Evolutionary conservation across 2,888 invertebrate species (phyloP), one percentile per base, ranked within the genome.

Genomic region (Criorhina ranunculi): DNA sequence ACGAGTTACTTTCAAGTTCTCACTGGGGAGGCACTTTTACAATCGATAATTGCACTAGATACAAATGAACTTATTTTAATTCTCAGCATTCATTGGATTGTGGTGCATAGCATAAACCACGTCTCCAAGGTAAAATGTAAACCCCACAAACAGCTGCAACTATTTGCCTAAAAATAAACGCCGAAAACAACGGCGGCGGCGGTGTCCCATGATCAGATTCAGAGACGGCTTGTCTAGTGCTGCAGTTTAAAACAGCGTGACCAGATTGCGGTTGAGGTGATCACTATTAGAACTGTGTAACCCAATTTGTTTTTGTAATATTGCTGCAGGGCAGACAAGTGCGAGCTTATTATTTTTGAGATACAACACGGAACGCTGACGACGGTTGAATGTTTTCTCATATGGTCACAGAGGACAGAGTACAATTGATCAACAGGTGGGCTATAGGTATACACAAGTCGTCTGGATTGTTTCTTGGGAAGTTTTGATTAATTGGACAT

Each of bases 181-280:
- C 67, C 66, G 49, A 77, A 70, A 80, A 76, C 59, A 60, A 70
- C 40, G 42, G 60, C 40, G n/a, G n/a, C n/a, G n/a, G n/a, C n/a
- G n/a, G 40, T 70, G 72, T 44, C 42, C 40, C 70, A 75, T 69
- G 49, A 64, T 40, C 35, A 35, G 12, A 70, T 64, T 62, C 49
- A 35, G 53, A 69, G 85, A 80, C 79, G 70, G 80, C 37, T 64
- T 85, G 75, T 80, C 85, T 75, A 59, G 79, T 57, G 51, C 19
- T 42, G 55, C 42, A 70, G 59, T 70, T n/a, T 75, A 85, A 75
- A 70, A 59, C 64, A 76, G 44, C 80, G 70, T 85, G 75, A 80
- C 80, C 59, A 80, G 64, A 80, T 80, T 80, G 80, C 76, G 73
- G 80, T 80, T 85, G 80, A 76, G 60, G 66, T 85, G 76, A 85